Conservation (phyloP, 2,797 vertebrate species). For the Thamnophis elegans region DNA sequence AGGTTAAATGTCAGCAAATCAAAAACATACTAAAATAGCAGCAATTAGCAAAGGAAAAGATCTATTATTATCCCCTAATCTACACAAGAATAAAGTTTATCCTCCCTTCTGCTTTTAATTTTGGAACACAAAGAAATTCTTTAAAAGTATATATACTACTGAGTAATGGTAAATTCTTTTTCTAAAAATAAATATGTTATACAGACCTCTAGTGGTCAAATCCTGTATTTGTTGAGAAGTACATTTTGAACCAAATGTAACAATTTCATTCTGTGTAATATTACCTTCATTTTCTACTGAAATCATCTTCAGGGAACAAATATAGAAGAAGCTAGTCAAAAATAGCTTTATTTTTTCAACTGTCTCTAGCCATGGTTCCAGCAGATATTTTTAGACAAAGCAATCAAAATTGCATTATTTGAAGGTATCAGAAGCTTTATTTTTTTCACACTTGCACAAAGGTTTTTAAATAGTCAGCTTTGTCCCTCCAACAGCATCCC, state of each 20-base stretch:
- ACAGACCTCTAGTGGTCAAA: conserved; percentile 74
- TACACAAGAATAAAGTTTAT: conserved; percentile 10
- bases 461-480: neutral
- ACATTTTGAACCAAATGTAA: conserved; percentile 16
- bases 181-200: conserved; percentile 58
- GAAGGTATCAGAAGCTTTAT: neutral
- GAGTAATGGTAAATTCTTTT: neutral
- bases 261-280: neutral
- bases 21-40: neutral
- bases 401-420: conserved; percentile 2
- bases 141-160: conserved; percentile 31
- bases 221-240: neutral
- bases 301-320: conserved; percentile 8
- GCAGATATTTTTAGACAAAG: conserved; percentile 30
- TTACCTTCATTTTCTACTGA: neutral
- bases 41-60: conserved; percentile 2
- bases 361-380: neutral
- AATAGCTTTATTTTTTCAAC: neutral
- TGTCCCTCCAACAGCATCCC: neutral
- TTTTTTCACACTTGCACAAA: neutral
- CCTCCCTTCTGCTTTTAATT: conserved; percentile 8
- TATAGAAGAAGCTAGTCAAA: conserved; percentile 19
- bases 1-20: conserved; percentile 20
- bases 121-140: conserved; percentile 38
- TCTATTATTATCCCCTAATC: conserved; percentile 7